Conservation (phyloP, 35 echinoderm and acorn worm genomes). For the Patiria miniata region DNA sequence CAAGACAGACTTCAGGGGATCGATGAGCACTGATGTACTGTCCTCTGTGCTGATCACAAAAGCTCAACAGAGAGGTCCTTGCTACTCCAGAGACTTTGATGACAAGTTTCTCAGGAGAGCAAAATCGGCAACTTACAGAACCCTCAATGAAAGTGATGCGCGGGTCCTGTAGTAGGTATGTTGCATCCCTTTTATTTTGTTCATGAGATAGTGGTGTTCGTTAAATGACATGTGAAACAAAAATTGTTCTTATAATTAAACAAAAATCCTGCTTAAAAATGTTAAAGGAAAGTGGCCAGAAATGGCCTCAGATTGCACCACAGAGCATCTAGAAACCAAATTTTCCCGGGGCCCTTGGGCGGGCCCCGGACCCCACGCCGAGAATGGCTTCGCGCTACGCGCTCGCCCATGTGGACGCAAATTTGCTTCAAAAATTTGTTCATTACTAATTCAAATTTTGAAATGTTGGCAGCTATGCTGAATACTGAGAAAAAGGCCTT, state of each 20-base stretch:
- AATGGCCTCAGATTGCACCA: slow-evolving; percentile 8
- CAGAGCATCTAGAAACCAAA: slow-evolving; percentile 1
- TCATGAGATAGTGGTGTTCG: too few species aligned
- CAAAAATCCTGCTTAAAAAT: too few species aligned
- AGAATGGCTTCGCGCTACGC: not conserved
- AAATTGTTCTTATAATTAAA: too few species aligned
- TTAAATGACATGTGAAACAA: too few species aligned
- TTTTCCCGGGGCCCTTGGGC: too few species aligned
- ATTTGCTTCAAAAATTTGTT: too few species aligned
- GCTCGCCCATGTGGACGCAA: too few species aligned
- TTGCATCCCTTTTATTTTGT: too few species aligned
- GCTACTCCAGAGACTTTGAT: not conserved
- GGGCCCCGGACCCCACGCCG: slow-evolving; percentile 6
- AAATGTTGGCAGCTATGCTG: too few species aligned
- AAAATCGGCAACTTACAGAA: not conserved
- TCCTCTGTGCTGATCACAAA: slow-evolving; percentile 4
- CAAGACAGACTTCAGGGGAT: slow-evolving; percentile 48
- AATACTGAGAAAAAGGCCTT: too few species aligned
- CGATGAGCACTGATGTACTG: slow-evolving; percentile 16
- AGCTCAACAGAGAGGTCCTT: not conserved
- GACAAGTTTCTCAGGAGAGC: not conserved
- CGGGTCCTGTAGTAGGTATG: not conserved
- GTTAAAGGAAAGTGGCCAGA: not conserved
- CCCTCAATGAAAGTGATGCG: not conserved
- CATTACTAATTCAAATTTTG: too few species aligned